These are phyloP conservation scores for Clarias magur DNA, from an alignment of 2,113 vertebrate species.

Conservation along the genomic window DNA sequence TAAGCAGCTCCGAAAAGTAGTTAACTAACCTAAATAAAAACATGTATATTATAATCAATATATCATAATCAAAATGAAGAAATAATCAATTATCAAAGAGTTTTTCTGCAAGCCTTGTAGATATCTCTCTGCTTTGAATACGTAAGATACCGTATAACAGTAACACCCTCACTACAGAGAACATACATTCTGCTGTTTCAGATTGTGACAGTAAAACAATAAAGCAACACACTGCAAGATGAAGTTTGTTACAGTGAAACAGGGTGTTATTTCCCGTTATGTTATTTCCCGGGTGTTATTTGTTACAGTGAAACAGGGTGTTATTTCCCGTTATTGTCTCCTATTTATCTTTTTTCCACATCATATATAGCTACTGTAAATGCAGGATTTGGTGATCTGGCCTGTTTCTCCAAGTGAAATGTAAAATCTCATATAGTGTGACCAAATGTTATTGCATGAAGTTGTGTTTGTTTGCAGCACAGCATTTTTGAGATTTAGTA, in stretches of 20 bases:
- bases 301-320: not conserved
- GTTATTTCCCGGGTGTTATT: too few relatives aligned
- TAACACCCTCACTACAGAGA: not conserved
- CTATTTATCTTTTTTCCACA: not conserved
- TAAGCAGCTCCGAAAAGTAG: not conserved
- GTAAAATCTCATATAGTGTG: not conserved
- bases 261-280: not conserved
- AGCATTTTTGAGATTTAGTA: not conserved
- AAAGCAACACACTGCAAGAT: not conserved
- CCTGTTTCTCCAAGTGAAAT: not conserved
- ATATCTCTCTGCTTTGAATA: not conserved
- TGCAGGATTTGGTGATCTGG: not conserved
- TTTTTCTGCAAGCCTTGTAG: not conserved
- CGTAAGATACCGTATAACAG: not conserved
- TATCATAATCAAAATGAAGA: not conserved
- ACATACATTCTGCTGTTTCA: not conserved
- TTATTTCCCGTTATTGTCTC: too few relatives aligned
- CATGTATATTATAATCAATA: not conserved
- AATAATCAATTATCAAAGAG: not conserved
- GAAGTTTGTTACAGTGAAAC: not conserved
- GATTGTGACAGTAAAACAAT: not conserved
- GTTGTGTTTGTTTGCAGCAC: not conserved
- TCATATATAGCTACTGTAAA: not conserved
- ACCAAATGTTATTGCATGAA: not conserved
- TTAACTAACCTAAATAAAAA: not conserved